These are phyloP conservation scores for Luscinia megarhynchos DNA, from an alignment of 2,797 vertebrate species.

Conservation along the genomic window DNA sequence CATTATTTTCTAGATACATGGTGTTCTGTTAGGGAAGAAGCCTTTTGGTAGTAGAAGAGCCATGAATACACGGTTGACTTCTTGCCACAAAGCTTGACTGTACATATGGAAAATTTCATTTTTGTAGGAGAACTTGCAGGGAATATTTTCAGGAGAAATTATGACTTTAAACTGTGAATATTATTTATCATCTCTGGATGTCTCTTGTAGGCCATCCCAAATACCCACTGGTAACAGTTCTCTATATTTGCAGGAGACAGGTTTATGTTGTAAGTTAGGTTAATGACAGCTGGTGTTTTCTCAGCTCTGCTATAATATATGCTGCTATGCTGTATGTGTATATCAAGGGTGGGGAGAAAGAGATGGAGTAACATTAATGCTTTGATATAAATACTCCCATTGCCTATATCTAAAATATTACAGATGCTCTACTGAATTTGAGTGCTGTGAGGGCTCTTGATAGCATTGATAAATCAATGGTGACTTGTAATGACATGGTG, in stretches of 20 bases:
- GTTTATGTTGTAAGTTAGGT: background rate
- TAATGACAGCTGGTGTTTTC: background rate
- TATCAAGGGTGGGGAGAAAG: background rate
- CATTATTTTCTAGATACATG: background rate
- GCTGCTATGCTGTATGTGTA: background rate
- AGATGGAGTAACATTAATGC: background rate
- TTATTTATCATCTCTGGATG: background rate
- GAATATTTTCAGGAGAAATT: background rate
- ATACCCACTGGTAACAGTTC: background rate
- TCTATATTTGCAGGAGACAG: background rate
- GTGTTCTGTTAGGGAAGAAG: background rate
- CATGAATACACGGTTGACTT: background rate
- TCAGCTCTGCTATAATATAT: background rate
- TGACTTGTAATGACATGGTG: background rate
- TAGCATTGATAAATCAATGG: background rate
- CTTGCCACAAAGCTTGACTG: background rate
- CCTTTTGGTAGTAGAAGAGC: background rate
- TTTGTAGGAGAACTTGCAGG: background rate
- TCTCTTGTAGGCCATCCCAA: background rate
- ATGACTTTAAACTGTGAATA: background rate
- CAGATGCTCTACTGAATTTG: background rate
- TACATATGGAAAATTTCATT: background rate
- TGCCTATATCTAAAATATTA: background rate
- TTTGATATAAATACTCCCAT: background rate
- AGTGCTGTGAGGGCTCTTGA: background rate